A percentile compares a stretch with the other conserved stretches of the same genome.
Conservation (phyloP, 2,888 invertebrate genomes). For the Hylaea fasciaria region DNA sequence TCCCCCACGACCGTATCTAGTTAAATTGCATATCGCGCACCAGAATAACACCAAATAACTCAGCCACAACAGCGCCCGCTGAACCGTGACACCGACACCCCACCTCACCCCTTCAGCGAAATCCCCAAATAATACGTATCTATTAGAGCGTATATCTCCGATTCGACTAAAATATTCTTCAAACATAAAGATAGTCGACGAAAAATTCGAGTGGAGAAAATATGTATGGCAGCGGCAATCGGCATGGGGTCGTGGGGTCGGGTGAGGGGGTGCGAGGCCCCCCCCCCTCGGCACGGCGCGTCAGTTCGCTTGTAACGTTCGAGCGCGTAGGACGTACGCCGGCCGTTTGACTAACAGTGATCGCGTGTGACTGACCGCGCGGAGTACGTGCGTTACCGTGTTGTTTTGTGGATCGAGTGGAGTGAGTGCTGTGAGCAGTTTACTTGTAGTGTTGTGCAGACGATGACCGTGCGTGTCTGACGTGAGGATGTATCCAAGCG, state of each 20-base stretch:
- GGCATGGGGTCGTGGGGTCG: slow-evolving; percentile 70
- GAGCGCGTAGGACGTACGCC: slow-evolving; percentile 57
- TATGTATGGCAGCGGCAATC: slow-evolving; percentile 78
- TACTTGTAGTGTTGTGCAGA: slow-evolving; percentile 67
- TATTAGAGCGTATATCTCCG: slow-evolving; percentile 82
- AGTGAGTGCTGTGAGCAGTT: slow-evolving; percentile 72
- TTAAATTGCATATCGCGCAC: slow-evolving; percentile 65
- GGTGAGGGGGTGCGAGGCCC: slow-evolving; percentile 61
- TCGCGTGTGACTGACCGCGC: slow-evolving; percentile 74
- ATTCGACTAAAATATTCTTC: slow-evolving; percentile 83
- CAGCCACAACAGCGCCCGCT: slow-evolving; percentile 55
- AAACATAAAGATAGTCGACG: slow-evolving; percentile 83
- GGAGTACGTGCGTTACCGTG: slow-evolving; percentile 66
- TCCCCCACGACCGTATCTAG: slow-evolving; percentile 39
- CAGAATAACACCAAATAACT: slow-evolving; percentile 63
- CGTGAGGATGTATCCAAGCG: slow-evolving; percentile 92
- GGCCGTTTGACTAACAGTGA: slow-evolving; percentile 50
- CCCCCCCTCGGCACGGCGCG: slow-evolving; percentile 60
- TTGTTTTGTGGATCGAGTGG: slow-evolving; percentile 73
- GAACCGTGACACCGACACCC: slow-evolving; percentile 64
- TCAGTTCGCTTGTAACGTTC: slow-evolving; percentile 71
- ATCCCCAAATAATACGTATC: slow-evolving; percentile 81
- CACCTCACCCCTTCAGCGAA: slow-evolving; percentile 64
- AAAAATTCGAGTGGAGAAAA: slow-evolving; percentile 84
- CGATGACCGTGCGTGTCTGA: slow-evolving; percentile 80